Evolutionary conservation across 2,888 invertebrate genomes (phyloP), one percentile per base, ranked within the genome.

Genomic region (Dicyrtomina minuta): DNA sequence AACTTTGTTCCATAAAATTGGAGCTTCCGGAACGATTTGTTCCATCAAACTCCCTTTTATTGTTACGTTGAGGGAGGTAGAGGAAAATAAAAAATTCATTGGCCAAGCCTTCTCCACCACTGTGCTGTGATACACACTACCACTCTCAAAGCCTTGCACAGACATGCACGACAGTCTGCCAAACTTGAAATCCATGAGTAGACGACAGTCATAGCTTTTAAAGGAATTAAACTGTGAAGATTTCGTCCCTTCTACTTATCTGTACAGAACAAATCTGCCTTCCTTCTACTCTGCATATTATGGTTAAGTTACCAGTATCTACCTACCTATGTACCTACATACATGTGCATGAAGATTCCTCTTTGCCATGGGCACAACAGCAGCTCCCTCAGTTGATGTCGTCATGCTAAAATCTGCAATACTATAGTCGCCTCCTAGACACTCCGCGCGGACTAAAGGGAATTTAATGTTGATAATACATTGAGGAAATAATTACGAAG

Each of bases 11-110:
- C 70, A 61, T 70, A 70, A 70, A 70, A 70, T 70, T 70, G 66
- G 70, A 70, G 61, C 60, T 70, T 70, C 70, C 70, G 70, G 70
- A 70, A 62, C 66, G 70, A 66, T 70, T 70, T 66, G 70, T 70
- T 70, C 65, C 70, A 65, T 66, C 65, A 70, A 49, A 70, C 59
- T 59, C 70, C 59, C 69, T 66, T 60, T 61, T 62, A 65, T 51
- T 70, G 60, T 65, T 51, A 68, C 51, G 65, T 65, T 65, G 65
- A 65, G 66, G 60, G 70, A 66, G 70, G 66, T 65, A 66, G 70
- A 66, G 70, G 60, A 61, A 66, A 58, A 56, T 26, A 17, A 44
- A 26, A 64, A 65, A 56, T 55, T 65, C 41, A 65, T 65, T 65
- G 24, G 65, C 55, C 65, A 65, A 65, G 55, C 26, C 41, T 39